Evolutionary conservation across 1,140 invertebrate genomes (phyloP), one percentile per base, ranked within the genome.

Genomic region (Lepidostoma basale): DNA sequence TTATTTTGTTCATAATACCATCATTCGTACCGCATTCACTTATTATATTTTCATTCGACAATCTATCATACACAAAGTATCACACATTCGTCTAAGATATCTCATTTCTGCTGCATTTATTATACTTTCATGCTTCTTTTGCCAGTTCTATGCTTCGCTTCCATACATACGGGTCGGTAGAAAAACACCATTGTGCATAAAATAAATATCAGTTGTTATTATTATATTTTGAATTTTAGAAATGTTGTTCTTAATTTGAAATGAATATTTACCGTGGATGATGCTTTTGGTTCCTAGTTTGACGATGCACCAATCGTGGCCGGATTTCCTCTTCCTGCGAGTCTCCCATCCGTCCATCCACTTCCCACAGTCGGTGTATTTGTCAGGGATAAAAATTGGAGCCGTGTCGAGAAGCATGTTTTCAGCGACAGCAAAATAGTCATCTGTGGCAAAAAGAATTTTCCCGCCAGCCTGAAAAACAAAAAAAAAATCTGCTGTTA

Each of bases 311-410:
- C 87, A 89, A 73, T 89, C 88, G 73, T 89, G 87, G 1, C 88
- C 88, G 1, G 83, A 75, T 20, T 83, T 84, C 28, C 88, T 76
- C 74, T 87, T 89, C 26, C 88, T 79, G 33, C 88, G 76, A 0
- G 88, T 89, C 77, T 90, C 88, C 89, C 88, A 90, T 0, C 88
- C 89, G 70, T 90, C 88, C 88, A 90, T 90, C 87, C 86, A 88
- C 75, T 90, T 90, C 0, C 89, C 88, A 72, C 77, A 88, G 30
- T 88, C 85, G 5, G 88, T 89, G 72, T 85, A 89, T 40, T 84
- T 81, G 3, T 85, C 85, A 14, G 84, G 79, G 40, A 85, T 84
- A 76, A 86, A 89, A 12, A 85, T 75, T 0, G 88, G 83, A 9
- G 85, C 84, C 2, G 76, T 74, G n/a, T 85, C 79, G 60, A 80